Evolutionary conservation across 2,113 vertebrate genomes (phyloP).

Genomic region (western clawed frog (Xenopus tropicalis)): UCB_Xtro_10.0 CM004444.2:77709501-77710000

Average conservation of each 20-base stretch:
- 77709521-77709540: no score
- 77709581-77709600: not conserved
- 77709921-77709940: slow-evolving; percentile 93
- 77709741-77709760: slow-evolving; percentile 55
- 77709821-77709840: slow-evolving; percentile 88
- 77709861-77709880: slow-evolving; percentile 97
- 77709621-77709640: slow-evolving; percentile 98
- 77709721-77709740: slow-evolving; percentile 51
- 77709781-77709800: slow-evolving; percentile 73
- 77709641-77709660: slow-evolving; percentile 75
- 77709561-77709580: not conserved
- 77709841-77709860: slow-evolving; percentile 89
- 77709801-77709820: slow-evolving; percentile 91
- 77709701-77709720: slow-evolving; percentile 22
- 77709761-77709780: slow-evolving; percentile 57
- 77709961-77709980: slow-evolving; percentile 93
- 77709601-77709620: slow-evolving; percentile 76
- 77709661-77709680: slow-evolving; percentile 48
- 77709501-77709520: no score
- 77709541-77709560: no score
- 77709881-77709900: slow-evolving; percentile 99
- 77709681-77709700: not conserved
- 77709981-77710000: slow-evolving; percentile 85
- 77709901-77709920: slow-evolving; percentile 98
- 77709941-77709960: slow-evolving; percentile 85